These are phyloP conservation scores for Pollimyrus isidori DNA, from an alignment of 2,113 vertebrate species.

Conservation along the genomic window DNA sequence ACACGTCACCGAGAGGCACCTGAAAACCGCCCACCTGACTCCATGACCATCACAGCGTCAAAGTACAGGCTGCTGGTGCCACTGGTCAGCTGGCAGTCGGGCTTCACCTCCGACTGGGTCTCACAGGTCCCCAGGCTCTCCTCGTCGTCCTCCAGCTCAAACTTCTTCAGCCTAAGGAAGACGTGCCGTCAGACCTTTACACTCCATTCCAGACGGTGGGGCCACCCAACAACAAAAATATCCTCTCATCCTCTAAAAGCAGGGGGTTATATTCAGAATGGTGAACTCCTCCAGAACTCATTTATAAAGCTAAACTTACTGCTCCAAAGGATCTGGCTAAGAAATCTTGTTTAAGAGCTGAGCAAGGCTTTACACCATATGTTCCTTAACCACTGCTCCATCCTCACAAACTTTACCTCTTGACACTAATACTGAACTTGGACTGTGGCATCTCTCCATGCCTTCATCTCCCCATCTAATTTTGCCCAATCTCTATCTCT, in stretches of 20 bases:
- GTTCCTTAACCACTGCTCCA: neutral
- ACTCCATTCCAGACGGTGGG: too few relatives aligned
- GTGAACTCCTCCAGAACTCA: neutral
- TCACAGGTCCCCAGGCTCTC: slow-evolving; percentile 81
- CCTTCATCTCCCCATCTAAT: neutral
- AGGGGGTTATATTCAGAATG: neutral
- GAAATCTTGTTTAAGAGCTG: neutral
- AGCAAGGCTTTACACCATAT: neutral
- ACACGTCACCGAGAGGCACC: neutral
- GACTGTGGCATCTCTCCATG: neutral
- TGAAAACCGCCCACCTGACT: slow-evolving; percentile 64
- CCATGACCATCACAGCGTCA: slow-evolving; percentile 76
- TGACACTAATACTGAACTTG: neutral
- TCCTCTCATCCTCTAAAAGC: neutral
- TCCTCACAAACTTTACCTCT: neutral
- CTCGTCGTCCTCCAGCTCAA: slow-evolving; percentile 86
- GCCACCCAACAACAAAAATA: neutral
- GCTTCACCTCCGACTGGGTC: slow-evolving; percentile 69
- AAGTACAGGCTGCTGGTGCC: slow-evolving; percentile 61
- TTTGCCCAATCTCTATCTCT: neutral
- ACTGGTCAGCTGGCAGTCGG: slow-evolving; percentile 60
- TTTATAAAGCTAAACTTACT: neutral
- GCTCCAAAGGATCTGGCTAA: neutral
- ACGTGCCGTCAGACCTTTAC: neutral
- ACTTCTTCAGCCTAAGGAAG: slow-evolving; percentile 74